These are phyloP conservation scores for Grapholita molesta DNA, from an alignment of 1,140 invertebrate species.

Conservation along the genomic window DNA sequence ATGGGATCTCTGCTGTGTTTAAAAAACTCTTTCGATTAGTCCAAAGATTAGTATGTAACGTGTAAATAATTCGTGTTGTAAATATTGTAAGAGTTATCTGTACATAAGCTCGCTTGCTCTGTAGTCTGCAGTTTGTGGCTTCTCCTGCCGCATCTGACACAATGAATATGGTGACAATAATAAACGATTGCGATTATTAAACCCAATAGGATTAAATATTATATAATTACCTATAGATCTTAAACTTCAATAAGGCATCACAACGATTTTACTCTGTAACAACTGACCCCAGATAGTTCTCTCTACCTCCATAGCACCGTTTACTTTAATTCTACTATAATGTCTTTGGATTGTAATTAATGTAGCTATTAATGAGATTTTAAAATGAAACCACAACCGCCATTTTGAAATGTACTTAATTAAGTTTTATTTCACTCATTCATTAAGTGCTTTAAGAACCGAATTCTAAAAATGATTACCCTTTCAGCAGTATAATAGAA, in stretches of 20 bases:
- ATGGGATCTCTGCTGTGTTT: constrained; percentile 74
- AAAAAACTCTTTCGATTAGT: constrained; percentile 62
- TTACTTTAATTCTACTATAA: neutral
- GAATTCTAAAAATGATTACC: neutral
- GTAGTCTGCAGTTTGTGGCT: constrained; percentile 13
- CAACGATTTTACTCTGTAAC: constrained; percentile 1
- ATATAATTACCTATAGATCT: constrained; percentile 16
- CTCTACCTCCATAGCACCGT: neutral
- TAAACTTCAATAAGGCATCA: constrained; percentile 1
- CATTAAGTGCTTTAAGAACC: neutral
- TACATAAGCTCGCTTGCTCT: constrained; percentile 58
- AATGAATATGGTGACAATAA: constrained; percentile 66
- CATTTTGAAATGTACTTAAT: constrained; percentile 28
- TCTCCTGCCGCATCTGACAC: constrained; percentile 29
- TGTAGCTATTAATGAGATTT: neutral
- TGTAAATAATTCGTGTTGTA: constrained; percentile 38
- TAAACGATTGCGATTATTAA: constrained; percentile 51
- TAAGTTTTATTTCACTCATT: constrained; percentile 12
- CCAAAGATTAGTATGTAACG: constrained; percentile 47
- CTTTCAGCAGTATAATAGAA: constrained; percentile 57
- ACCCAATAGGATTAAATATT: constrained; percentile 38
- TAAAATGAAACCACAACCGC: neutral
- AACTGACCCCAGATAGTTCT: neutral
- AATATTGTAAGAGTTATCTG: constrained; percentile 53
- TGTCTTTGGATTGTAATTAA: constrained; percentile 4